These are phyloP conservation scores for Coboldia fuscipes DNA, from an alignment of 1,140 invertebrate species.

Conservation along the genomic window DNA sequence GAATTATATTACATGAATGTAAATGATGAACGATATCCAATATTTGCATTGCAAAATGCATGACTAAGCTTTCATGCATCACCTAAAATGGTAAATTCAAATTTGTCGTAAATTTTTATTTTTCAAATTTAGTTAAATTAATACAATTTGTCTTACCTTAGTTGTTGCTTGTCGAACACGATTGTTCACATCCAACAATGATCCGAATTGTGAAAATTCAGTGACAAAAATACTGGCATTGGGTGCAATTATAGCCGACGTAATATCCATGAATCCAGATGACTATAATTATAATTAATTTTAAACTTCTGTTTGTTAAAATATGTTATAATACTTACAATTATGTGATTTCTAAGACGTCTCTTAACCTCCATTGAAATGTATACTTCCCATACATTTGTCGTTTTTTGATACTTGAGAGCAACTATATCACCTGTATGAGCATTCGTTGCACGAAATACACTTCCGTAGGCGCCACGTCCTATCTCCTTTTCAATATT, in stretches of 20 bases:
- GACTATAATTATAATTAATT: constrained; percentile 20
- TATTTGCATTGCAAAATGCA: constrained; percentile 75
- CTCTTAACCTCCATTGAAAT: constrained; percentile 53
- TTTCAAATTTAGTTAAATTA: neutral
- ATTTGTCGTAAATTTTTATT: neutral
- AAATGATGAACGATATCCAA: constrained; percentile 71
- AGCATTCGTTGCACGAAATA: constrained; percentile 24
- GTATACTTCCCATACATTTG: constrained; percentile 63
- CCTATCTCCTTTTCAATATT: constrained; percentile 51
- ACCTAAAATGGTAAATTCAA: constrained; percentile 7
- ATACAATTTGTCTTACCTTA: constrained; percentile 19
- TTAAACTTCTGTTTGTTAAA: neutral
- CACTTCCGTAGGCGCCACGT: constrained; percentile 52
- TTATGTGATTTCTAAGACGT: constrained; percentile 37
- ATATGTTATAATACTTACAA: constrained; percentile 28
- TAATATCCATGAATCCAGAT: constrained; percentile 43
- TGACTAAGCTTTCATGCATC: constrained; percentile 46
- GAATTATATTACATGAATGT: constrained; percentile 78
- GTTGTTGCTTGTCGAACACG: constrained; percentile 41
- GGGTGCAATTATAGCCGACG: constrained; percentile 41
- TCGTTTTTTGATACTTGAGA: constrained; percentile 55
- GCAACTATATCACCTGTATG: constrained; percentile 38
- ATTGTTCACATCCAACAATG: constrained; percentile 56
- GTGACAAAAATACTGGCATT: constrained; percentile 63
- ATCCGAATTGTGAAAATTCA: constrained; percentile 57